A percentile compares a stretch with the other conserved stretches of the same genome.
phyloP scores from a whole-genome alignment of 2,888 invertebrate genomes.

The Hyalella azteca region DNA sequence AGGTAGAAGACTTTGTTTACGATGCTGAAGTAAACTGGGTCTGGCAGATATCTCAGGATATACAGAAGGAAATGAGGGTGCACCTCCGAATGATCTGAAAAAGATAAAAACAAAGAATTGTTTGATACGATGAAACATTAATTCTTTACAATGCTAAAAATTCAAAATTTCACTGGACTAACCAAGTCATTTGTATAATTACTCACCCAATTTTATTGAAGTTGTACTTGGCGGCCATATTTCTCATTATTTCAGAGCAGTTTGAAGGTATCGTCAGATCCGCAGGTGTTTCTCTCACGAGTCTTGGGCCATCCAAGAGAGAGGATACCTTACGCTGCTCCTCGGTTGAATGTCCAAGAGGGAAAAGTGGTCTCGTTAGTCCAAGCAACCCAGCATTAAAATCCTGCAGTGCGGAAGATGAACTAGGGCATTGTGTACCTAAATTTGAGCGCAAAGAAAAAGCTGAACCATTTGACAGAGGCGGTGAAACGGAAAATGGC shows the following conservation, averaged over 20 bases:
- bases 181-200: not conserved
- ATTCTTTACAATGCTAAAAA: not conserved
- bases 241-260: slow-evolving; percentile 22
- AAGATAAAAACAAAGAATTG: not conserved
- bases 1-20: not conserved
- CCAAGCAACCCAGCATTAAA: not conserved
- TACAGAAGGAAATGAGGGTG: not conserved
- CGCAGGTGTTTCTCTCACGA: not conserved
- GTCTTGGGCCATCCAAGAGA: not conserved
- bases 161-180: not conserved
- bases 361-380: not conserved
- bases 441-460: not conserved
- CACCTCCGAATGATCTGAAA: not conserved
- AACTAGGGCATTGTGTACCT: not conserved
- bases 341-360: not conserved
- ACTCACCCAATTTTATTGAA: slow-evolving; percentile 27
- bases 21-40: not conserved
- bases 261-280: not conserved
- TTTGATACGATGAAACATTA: not conserved
- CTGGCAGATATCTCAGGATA: not conserved
- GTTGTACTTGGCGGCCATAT: slow-evolving; percentile 14
- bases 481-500: not conserved
- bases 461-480: not conserved
- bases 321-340: not conserved
- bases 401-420: not conserved